Evolutionary conservation across 1,140 invertebrate genomes (phyloP), one percentile per base, ranked within the genome.

Genomic region (Platyura marginata): DNA sequence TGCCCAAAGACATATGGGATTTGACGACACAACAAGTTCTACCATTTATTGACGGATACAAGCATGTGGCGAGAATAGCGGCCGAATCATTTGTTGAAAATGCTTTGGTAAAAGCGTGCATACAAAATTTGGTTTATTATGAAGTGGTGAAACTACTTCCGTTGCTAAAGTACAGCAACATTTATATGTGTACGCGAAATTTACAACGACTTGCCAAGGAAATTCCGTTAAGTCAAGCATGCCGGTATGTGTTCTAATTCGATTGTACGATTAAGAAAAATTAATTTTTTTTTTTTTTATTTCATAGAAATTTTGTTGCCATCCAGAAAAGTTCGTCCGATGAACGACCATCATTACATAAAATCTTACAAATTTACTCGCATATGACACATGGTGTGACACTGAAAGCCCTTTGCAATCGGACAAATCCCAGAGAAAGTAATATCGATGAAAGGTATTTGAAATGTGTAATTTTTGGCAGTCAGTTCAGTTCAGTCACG

Each of bases 101-200:
- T 44, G 88, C 86, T 64, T 64, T 96, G 29, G 91, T 95, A 0
- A 95, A 95, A 64, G 82, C 87, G 8, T 93, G 88, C 58, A 77
- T 95, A 34, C 88, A 93, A 59, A 96, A 96, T 68, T 69, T 95
- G 42, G 71, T 91, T 52, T 94, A 77, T 61, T 76, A 75, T 46
- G 70, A 68, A 20, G 70, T 74, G 16, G 70, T 71, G 47, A 78
- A 79, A 15, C 59, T 96, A 20, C 78, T 93, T 41, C 86, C 90
- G 8, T 79, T 96, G 49, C 81, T 96, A 51, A 89, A 89, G 59
- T 97, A 95, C 62, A 81, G 84, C 47, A 95, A 95, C 62, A 79
- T 92, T 47, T 96, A 95, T 61, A 77, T 83, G 40, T 75, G 79
- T 10, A 94, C 88, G 3, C 75, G 86, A n/a, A 77, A 79, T 52